phyloP scores from a whole-genome alignment of 2,888 invertebrate species.

The Thelaira solivaga region DNA sequence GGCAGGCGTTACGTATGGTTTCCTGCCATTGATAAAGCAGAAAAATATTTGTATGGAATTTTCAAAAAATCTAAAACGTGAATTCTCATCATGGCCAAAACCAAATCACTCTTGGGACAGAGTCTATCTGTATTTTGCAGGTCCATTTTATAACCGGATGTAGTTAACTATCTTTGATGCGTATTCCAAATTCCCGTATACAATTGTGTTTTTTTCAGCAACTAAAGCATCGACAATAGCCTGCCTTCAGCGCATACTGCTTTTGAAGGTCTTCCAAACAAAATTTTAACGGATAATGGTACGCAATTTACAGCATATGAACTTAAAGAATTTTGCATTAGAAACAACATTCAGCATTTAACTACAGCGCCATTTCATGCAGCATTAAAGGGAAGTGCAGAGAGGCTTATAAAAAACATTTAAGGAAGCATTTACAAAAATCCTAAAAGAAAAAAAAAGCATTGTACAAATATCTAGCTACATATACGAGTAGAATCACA shows the following conservation, averaged over 20 bases:
- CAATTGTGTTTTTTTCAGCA: constrained; percentile 41
- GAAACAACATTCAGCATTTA: constrained; percentile 35
- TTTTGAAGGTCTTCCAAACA: constrained; percentile 34
- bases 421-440: neutral
- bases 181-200: constrained; percentile 40
- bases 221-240: constrained; percentile 58
- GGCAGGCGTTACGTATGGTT: neutral
- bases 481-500: constrained; percentile 21
- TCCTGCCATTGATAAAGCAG: neutral
- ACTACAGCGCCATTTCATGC: constrained; percentile 47
- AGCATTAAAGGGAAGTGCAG: constrained; percentile 47
- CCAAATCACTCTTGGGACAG: neutral
- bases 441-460: neutral
- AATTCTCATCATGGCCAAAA: constrained; percentile 9
- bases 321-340: constrained; percentile 38
- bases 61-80: neutral
- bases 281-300: no score
- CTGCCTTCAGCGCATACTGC: constrained; percentile 41
- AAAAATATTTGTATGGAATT: neutral
- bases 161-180: constrained; percentile 48
- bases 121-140: constrained; percentile 42
- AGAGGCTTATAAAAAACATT: constrained; percentile 32
- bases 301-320: no score
- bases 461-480: constrained; percentile 38
- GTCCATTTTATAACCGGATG: constrained; percentile 44